phyloP scores from a whole-genome alignment of 2,888 invertebrate genomes.

The Sarcophaga carnaria region DNA sequence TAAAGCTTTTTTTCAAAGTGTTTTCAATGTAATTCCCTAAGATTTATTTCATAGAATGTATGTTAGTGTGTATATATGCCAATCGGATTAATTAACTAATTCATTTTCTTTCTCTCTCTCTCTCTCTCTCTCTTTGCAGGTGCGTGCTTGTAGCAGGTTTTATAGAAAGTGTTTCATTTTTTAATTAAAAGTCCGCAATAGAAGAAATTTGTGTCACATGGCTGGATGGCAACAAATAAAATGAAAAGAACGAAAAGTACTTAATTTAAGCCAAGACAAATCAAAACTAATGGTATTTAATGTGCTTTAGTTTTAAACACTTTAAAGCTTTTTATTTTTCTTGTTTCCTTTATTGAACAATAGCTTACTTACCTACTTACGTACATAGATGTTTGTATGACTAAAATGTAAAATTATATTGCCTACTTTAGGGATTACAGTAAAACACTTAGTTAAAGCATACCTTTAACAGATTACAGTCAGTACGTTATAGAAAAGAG shows the following conservation, averaged over 20 bases:
- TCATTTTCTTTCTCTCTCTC: slow-evolving; percentile 24
- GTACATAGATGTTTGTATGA: no score
- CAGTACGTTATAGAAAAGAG: neutral
- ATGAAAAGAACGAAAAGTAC: slow-evolving; percentile 5
- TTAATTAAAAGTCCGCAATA: slow-evolving; percentile 37
- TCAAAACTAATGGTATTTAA: slow-evolving; percentile 28
- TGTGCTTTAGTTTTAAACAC: neutral
- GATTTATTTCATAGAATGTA: slow-evolving; percentile 21
- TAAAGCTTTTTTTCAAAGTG: no score
- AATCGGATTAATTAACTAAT: slow-evolving; percentile 44
- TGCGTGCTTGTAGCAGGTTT: slow-evolving; percentile 1
- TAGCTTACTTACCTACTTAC: neutral
- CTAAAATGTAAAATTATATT: slow-evolving; percentile 22
- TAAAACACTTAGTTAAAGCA: slow-evolving; percentile 31
- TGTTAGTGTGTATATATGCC: neutral
- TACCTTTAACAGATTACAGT: slow-evolving; percentile 45
- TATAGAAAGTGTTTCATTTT: neutral
- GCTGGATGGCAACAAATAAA: neutral
- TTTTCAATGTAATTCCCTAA: neutral
- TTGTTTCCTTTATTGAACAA: neutral
- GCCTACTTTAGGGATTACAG: slow-evolving; percentile 62
- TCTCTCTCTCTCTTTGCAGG: slow-evolving; percentile 38
- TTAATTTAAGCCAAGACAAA: slow-evolving; percentile 46
- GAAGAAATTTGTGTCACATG: slow-evolving; percentile 49
- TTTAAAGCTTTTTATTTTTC: neutral